Conservation (phyloP, 2,888 invertebrate species). For the Pseudococcus jackbeardsleyi region DNA sequence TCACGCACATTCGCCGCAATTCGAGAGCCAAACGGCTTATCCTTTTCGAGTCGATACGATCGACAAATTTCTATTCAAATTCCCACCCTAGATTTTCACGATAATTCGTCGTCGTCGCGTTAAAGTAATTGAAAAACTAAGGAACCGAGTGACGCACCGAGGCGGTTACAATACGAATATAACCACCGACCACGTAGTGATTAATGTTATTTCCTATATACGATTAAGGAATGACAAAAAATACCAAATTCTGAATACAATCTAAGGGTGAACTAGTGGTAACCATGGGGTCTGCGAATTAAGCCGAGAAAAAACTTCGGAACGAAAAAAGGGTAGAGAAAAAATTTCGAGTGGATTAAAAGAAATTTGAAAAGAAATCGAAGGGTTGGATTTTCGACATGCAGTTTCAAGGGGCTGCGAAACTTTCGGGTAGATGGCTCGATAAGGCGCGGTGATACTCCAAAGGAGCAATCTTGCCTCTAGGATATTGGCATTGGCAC, state of each 20-base stretch:
- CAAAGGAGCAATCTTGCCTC: not conserved
- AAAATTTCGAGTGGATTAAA: conserved; percentile 9
- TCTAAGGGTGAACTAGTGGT: not conserved
- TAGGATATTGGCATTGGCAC: conserved; percentile 3
- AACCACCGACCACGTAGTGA: not conserved
- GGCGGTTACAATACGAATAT: not conserved
- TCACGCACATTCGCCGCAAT: too few relatives aligned
- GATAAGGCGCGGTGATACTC: not conserved
- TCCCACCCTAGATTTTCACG: not conserved
- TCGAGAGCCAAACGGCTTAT: not conserved
- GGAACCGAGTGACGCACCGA: not conserved
- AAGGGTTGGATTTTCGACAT: not conserved
- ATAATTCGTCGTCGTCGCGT: not conserved
- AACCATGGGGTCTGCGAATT: too few relatives aligned
- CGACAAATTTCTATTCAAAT: not conserved
- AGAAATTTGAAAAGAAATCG: conserved; percentile 7
- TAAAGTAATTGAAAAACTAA: conserved; percentile 14
- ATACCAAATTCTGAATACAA: not conserved
- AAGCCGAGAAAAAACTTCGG: not conserved
- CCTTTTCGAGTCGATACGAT: not conserved
- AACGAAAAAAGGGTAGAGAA: not conserved
- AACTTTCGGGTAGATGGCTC: not conserved
- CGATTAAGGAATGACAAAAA: not conserved
- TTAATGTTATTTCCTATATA: not conserved
- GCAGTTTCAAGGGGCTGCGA: not conserved